phyloP scores from a whole-genome alignment of 2,113 vertebrate genomes.

The Mixornis gularis region DNA sequence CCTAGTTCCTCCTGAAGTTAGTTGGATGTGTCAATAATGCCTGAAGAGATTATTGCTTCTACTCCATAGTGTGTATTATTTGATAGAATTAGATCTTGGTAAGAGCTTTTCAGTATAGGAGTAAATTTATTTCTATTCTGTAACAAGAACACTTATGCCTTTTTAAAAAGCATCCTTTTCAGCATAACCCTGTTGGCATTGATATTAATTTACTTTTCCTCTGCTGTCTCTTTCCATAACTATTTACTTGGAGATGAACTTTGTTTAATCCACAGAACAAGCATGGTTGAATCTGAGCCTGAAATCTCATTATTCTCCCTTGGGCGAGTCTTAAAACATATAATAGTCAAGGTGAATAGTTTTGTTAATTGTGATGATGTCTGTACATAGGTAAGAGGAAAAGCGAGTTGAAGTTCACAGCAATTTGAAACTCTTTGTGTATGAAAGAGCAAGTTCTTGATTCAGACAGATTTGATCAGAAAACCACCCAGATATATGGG shows the following conservation, averaged over 20 bases:
- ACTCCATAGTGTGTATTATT: accelerated
- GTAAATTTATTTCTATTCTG: not conserved
- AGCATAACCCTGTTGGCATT: not conserved
- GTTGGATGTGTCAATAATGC: not conserved
- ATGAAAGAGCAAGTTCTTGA: not conserved
- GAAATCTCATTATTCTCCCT: not conserved
- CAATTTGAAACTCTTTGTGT: not conserved
- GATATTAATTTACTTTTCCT: constrained; percentile 14
- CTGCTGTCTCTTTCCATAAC: constrained; percentile 9
- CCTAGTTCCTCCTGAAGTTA: not conserved
- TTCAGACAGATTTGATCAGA: constrained; percentile 5
- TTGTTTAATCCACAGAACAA: constrained; percentile 6
- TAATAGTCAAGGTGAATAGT: constrained; percentile 1
- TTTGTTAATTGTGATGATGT: not conserved
- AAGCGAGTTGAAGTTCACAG: not conserved
- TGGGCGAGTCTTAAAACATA: not conserved
- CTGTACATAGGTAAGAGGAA: not conserved
- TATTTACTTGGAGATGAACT: not conserved
- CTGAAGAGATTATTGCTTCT: not conserved
- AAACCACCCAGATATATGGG: not conserved
- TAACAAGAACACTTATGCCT: not conserved
- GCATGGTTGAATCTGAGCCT: not conserved
- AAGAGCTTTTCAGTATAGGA: not conserved
- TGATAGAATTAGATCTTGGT: not conserved
- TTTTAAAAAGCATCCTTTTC: not conserved